phyloP scores from a whole-genome alignment of 2,888 invertebrate species.

The Conomelus anceps region DNA sequence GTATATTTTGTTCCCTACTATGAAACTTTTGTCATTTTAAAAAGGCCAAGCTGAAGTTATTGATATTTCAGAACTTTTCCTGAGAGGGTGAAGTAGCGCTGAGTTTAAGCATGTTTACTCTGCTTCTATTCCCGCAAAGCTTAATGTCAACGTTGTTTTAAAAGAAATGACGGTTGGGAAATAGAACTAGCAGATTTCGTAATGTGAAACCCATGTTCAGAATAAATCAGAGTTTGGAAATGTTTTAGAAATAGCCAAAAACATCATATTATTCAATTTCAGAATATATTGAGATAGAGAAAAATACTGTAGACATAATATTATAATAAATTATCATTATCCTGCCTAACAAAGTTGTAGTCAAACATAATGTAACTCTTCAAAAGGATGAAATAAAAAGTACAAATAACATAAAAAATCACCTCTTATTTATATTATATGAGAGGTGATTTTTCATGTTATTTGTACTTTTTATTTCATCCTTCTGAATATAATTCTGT shows the following conservation, averaged over 20 bases:
- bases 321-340: too few relatives aligned
- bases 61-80: neutral
- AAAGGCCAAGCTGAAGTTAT: neutral
- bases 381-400: too few relatives aligned
- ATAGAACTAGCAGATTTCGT: neutral
- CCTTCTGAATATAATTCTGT: too few relatives aligned
- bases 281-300: too few relatives aligned
- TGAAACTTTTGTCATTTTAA: neutral
- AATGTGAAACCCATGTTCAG: neutral
- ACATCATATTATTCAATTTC: too few relatives aligned
- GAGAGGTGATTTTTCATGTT: too few relatives aligned
- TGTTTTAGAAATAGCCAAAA: neutral
- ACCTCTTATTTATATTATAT: too few relatives aligned
- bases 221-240: neutral
- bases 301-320: too few relatives aligned
- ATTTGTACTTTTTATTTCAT: too few relatives aligned
- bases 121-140: neutral
- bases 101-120: neutral
- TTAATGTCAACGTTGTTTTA: neutral
- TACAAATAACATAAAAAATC: too few relatives aligned
- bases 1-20: neutral
- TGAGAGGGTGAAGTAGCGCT: neutral
- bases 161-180: neutral
- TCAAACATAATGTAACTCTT: too few relatives aligned
- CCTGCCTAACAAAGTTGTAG: too few relatives aligned